These are phyloP conservation scores for Rhynchopsitta pachyrhyncha DNA, from an alignment of 2,113 vertebrate genomes.

Conservation along the genomic window DNA sequence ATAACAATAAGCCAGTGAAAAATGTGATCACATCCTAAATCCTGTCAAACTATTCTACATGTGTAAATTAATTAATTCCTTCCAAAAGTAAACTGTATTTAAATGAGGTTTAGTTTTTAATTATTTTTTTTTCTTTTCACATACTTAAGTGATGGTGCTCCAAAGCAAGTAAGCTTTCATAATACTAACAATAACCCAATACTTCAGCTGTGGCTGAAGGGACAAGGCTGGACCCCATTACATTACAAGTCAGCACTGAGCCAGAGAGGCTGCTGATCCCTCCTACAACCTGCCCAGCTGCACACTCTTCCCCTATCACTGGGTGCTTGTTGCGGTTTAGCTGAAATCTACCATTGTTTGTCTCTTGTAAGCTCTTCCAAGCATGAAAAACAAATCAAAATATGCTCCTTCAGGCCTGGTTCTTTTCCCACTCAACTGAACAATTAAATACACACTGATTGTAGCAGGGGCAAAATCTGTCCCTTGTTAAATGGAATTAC, in stretches of 20 bases:
- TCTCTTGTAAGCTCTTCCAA: background rate
- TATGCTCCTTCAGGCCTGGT: background rate
- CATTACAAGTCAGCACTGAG: background rate
- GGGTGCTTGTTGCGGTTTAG: background rate
- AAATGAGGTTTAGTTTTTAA: background rate
- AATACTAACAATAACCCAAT: background rate
- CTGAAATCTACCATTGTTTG: background rate
- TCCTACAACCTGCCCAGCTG: background rate
- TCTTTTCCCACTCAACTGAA: background rate
- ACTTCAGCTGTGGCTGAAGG: background rate
- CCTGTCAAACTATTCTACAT: background rate
- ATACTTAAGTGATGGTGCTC: background rate
- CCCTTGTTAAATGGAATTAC: background rate
- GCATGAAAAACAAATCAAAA: background rate
- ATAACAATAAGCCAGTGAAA: background rate
- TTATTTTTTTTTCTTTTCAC: background rate
- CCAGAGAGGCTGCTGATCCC: background rate
- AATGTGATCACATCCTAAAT: background rate
- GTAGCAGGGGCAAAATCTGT: background rate
- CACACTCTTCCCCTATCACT: fast-evolving
- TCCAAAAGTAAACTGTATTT: background rate
- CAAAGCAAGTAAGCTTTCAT: background rate
- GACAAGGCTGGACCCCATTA: background rate
- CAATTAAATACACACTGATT: background rate
- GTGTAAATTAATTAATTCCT: background rate